phyloP scores from a whole-genome alignment of 2,113 vertebrate species.

The Cyanoliseus patagonus region DNA sequence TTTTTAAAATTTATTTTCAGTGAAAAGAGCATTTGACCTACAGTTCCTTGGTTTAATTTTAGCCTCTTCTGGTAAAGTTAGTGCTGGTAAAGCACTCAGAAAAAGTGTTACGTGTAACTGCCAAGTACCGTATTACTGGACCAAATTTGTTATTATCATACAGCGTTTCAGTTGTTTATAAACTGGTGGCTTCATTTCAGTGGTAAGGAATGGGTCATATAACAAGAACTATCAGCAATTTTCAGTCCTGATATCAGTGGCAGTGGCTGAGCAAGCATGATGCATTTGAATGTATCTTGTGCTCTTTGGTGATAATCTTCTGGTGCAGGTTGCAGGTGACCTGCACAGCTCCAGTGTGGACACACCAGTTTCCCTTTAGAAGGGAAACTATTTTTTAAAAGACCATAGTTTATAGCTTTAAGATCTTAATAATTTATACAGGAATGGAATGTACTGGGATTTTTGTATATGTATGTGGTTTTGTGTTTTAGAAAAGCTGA shows the following conservation, averaged over 20 bases:
- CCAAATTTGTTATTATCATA: neutral
- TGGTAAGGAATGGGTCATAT: neutral
- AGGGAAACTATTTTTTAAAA: neutral
- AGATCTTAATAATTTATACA: neutral
- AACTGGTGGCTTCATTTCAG: neutral
- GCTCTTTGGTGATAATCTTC: neutral
- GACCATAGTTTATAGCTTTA: rapidly evolving
- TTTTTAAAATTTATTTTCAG: neutral
- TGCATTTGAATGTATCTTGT: neutral
- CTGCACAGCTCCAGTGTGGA: neutral
- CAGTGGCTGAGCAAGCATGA: neutral
- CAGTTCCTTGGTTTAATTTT: neutral
- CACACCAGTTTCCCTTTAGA: neutral
- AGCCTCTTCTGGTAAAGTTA: neutral
- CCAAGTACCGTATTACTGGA: neutral
- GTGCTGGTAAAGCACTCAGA: neutral
- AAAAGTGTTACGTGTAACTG: neutral
- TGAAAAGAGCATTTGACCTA: neutral
- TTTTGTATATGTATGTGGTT: neutral
- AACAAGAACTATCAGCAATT: neutral
- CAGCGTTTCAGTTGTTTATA: neutral
- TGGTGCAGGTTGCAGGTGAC: neutral
- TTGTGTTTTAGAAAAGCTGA: neutral
- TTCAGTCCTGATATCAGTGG: neutral
- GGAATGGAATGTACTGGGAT: neutral